A percentile compares a stretch with the other conserved stretches of the same genome.
Conservation (phyloP, 2,113 vertebrate genomes). For the Syrmaticus mikado region DNA sequence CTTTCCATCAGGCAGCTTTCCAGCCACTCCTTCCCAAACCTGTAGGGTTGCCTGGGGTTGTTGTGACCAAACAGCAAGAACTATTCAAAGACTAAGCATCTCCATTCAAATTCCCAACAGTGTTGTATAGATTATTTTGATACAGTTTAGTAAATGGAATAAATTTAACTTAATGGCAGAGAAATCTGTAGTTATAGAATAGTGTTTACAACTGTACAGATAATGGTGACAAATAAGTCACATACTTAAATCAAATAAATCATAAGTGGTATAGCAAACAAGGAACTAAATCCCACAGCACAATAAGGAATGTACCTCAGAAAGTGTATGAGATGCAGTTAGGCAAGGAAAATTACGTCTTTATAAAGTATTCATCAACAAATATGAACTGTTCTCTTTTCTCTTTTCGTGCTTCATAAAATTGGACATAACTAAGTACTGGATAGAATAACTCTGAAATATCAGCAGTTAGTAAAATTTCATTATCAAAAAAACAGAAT, state of each 20-base stretch:
- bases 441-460: no score
- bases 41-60: no score
- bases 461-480: no score
- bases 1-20: no score
- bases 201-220: slow-evolving; percentile 24
- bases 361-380: not conserved
- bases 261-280: not conserved
- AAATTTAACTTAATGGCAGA: slow-evolving; percentile 45
- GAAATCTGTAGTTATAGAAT: not conserved
- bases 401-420: not conserved
- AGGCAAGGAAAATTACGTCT: not conserved
- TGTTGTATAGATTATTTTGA: slow-evolving; percentile 20
- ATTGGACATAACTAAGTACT: not conserved
- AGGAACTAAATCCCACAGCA: not conserved
- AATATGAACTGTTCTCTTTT: not conserved
- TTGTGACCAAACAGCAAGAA: not conserved
- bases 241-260: slow-evolving; percentile 11
- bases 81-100: not conserved
- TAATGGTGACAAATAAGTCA: slow-evolving; percentile 52
- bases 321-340: not conserved
- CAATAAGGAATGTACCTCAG: not conserved
- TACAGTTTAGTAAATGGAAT: slow-evolving; percentile 30
- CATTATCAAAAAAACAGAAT: no score
- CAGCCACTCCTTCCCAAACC: no score
- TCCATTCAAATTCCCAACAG: not conserved